Percentiles rank a stretch among this genome's conserved stretches.
phyloP scores from a whole-genome alignment of 2,797 vertebrate species.

The Alectoris magna region DNA sequence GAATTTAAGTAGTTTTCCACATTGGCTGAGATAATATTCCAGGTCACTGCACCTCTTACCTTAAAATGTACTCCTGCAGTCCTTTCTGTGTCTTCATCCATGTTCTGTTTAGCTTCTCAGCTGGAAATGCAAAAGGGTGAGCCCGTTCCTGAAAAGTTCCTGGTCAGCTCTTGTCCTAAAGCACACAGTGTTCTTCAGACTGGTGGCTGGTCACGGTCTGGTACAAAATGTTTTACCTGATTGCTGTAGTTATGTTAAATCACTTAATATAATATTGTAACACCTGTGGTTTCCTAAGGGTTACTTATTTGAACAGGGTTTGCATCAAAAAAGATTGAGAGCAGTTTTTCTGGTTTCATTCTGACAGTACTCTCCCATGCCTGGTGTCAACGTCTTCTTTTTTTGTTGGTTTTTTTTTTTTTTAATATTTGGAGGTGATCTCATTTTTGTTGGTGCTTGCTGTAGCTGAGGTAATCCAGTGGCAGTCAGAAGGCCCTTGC shows the following conservation, averaged over 20 bases:
- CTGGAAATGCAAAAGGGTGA: not conserved
- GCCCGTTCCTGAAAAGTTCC: not conserved
- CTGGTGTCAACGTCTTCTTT: not conserved
- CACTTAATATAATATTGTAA: not conserved
- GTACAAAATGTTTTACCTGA: not conserved
- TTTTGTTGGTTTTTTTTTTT: not conserved
- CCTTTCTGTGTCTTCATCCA: accelerated
- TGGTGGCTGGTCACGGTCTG: not conserved
- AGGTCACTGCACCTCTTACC: not conserved
- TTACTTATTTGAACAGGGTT: not conserved
- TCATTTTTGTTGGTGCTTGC: not conserved
- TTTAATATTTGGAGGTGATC: not conserved
- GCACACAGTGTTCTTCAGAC: not conserved
- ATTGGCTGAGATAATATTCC: not conserved
- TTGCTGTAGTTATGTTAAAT: not conserved
- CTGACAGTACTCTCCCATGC: not conserved
- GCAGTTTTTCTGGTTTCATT: not conserved
- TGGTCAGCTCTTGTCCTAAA: not conserved
- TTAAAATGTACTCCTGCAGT: not conserved
- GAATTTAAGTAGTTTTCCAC: not conserved
- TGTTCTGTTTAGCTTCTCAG: not conserved
- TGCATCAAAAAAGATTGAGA: not conserved
- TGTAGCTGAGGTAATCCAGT: not conserved
- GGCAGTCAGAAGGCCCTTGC: not conserved
- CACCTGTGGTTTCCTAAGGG: not conserved